These are phyloP conservation scores for Tineola bisselliella DNA, from an alignment of 2,888 invertebrate species.

Conservation along the genomic window DNA sequence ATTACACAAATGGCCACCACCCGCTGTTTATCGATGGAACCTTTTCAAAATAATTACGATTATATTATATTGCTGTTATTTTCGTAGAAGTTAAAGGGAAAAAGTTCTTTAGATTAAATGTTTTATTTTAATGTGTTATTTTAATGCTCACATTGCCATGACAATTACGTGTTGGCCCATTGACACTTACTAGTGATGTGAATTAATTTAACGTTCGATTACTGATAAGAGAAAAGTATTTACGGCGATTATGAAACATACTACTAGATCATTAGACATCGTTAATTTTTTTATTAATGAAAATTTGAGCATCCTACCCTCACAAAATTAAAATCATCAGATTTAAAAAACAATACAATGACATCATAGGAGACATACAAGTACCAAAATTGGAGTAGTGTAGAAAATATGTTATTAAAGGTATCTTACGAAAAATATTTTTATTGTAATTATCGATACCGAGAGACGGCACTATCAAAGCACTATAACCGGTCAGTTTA, in stretches of 20 bases:
- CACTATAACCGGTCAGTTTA: conserved; percentile 59
- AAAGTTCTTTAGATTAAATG: conserved; percentile 38
- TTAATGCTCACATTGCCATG: conserved; percentile 30
- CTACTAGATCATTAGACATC: no score
- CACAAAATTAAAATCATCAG: no score
- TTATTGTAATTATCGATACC: background rate
- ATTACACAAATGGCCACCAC: conserved; percentile 33
- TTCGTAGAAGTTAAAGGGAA: conserved; percentile 37
- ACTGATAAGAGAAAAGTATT: no score
- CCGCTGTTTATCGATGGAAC: conserved; percentile 46
- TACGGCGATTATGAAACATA: no score
- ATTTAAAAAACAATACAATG: no score
- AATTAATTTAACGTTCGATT: no score
- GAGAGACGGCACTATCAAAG: conserved; percentile 35
- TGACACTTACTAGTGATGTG: conserved; percentile 55
- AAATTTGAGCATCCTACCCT: no score
- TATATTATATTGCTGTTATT: background rate
- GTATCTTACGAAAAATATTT: background rate
- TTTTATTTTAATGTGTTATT: conserved; percentile 49
- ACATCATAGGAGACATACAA: no score
- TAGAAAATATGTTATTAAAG: no score
- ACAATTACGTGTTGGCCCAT: conserved; percentile 34
- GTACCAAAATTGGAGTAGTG: no score
- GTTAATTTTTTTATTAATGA: no score
- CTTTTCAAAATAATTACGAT: conserved; percentile 29